Percentiles rank a stretch among this genome's conserved stretches.
Conservation (phyloP, 2,888 invertebrate species). For the Ennomos quercinarius region DNA sequence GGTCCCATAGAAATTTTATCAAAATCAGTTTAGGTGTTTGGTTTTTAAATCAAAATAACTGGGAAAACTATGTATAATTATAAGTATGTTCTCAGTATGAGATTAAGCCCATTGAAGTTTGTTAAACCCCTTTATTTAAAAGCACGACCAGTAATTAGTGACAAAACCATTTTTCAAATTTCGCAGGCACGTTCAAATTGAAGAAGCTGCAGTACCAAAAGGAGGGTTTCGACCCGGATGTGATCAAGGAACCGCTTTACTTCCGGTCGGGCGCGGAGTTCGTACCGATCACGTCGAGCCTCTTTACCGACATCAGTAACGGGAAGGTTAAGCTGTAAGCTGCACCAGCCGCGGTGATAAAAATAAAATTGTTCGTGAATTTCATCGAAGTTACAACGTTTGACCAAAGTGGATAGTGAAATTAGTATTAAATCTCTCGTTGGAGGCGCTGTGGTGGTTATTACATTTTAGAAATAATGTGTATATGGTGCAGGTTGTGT, state of each 20-base stretch:
- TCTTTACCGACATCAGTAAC: conserved; percentile 86
- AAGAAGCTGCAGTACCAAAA: conserved; percentile 94
- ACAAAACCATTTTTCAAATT: too few species aligned
- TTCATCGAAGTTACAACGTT: conserved; percentile 8
- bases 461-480: too few species aligned
- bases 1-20: too few species aligned
- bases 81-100: too few species aligned
- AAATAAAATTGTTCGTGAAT: conserved; percentile 22
- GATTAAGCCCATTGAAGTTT: too few species aligned
- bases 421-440: not conserved
- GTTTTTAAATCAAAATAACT: too few species aligned
- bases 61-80: too few species aligned
- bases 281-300: conserved; percentile 84
- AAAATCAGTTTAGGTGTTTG: too few species aligned
- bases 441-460: not conserved
- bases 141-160: too few species aligned
- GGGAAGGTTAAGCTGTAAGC: conserved; percentile 76
- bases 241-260: conserved; percentile 90
- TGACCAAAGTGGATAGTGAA: conserved; percentile 4
- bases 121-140: too few species aligned
- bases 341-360: conserved; percentile 3
- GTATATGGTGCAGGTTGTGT: too few species aligned
- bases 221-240: conserved; percentile 92
- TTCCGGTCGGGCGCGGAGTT: conserved; percentile 85
- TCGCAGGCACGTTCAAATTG: conserved; percentile 94